Evolutionary conservation across 2,888 invertebrate species (phyloP).

Genomic region (Exephanes ischioxanthus): DNA sequence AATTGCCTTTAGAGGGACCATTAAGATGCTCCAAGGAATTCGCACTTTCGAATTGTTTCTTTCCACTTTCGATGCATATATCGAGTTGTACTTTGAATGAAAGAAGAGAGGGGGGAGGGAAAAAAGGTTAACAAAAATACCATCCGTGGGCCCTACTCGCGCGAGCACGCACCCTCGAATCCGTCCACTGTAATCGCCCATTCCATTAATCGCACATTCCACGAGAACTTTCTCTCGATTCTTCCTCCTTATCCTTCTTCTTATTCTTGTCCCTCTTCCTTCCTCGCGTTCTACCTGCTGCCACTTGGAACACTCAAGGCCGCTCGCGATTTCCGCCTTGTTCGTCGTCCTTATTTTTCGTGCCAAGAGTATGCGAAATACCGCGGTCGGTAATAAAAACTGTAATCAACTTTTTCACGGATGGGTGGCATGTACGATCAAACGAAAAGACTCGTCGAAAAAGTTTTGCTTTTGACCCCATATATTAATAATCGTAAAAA

Average conservation of each 20-base stretch:
- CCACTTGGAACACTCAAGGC: constrained; percentile 45
- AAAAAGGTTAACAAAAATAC: constrained; percentile 29
- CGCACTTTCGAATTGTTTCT: constrained; percentile 62
- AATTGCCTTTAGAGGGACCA: constrained; percentile 67
- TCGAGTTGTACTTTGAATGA: constrained; percentile 50
- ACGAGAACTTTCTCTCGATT: constrained; percentile 51
- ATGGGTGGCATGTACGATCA: too few relatives aligned
- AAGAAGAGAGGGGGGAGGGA: constrained; percentile 2
- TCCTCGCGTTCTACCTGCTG: constrained; percentile 10
- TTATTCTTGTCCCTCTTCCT: constrained; percentile 39
- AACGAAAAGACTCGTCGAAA: too few relatives aligned
- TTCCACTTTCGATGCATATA: constrained; percentile 58
- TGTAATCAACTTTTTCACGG: background rate
- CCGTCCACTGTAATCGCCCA: constrained; percentile 70
- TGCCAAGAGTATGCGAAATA: background rate
- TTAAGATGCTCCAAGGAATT: constrained; percentile 59
- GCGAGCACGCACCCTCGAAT: constrained; percentile 60
- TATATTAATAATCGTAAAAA: too few relatives aligned
- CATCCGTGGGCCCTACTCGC: constrained; percentile 12
- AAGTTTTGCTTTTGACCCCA: too few relatives aligned
- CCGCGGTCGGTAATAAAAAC: background rate
- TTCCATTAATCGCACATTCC: constrained; percentile 70
- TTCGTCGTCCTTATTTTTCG: constrained; percentile 1
- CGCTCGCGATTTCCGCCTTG: constrained; percentile 10
- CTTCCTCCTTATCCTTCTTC: constrained; percentile 36